Percentiles rank a stretch among this genome's conserved stretches.
Evolutionary conservation across 1,140 invertebrate genomes (phyloP).

Genomic region (Ips nitidus): DNA sequence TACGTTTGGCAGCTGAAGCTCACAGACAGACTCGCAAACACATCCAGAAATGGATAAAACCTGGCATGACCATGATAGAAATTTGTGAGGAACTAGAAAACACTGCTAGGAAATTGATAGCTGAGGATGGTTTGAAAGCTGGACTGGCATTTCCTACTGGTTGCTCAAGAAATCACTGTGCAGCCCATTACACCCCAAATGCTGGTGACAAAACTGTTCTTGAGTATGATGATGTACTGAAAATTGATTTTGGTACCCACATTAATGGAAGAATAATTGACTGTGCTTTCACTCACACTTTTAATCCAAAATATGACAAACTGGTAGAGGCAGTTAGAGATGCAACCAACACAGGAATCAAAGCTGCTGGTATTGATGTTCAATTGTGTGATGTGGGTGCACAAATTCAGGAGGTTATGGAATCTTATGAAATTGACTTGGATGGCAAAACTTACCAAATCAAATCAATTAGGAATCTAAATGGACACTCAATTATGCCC

Average conservation of each 20-base stretch:
- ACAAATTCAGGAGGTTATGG: conserved; percentile 99
- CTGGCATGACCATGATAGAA: conserved; percentile 99
- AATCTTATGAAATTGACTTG: conserved; percentile 97
- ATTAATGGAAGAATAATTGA: conserved; percentile 99
- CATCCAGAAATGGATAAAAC: conserved; percentile 90
- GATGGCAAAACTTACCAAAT: conserved; percentile 97
- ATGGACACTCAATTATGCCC: conserved; percentile 97
- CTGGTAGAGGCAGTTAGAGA: conserved; percentile 94
- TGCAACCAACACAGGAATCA: conserved; percentile 97
- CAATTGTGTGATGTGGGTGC: conserved; percentile 96
- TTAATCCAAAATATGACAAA: conserved; percentile 96
- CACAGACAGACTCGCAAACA: conserved; percentile 91
- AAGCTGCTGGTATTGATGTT: conserved; percentile 83
- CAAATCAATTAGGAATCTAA: conserved; percentile 97
- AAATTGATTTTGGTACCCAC: conserved; percentile 99
- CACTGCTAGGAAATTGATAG: conserved; percentile 87
- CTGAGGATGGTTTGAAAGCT: conserved; percentile 93
- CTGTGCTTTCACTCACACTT: conserved; percentile 97
- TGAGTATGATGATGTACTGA: conserved; percentile 96
- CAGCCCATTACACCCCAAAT: conserved; percentile 99
- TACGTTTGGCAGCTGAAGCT: conserved; percentile 94
- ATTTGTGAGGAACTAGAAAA: conserved; percentile 97
- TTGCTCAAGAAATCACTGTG: conserved; percentile 97
- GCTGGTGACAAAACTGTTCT: conserved; percentile 95
- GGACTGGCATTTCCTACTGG: conserved; percentile 99